Evolutionary conservation across 92 coral and sea anemone genomes (phyloP), one percentile per base, ranked within the genome.

Genomic region (Montipora capitata): DNA sequence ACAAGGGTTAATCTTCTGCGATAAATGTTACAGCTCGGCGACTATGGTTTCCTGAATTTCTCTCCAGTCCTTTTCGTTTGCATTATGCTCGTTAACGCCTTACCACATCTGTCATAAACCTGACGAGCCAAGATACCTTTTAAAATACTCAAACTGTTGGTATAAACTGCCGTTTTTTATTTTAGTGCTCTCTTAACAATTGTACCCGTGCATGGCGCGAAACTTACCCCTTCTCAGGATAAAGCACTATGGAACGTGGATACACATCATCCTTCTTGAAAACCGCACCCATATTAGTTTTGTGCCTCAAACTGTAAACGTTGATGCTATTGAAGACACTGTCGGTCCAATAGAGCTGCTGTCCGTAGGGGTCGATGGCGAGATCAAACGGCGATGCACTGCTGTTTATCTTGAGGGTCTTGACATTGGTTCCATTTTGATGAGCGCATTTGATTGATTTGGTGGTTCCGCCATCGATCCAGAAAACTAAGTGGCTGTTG

Each of bases 311-410:
- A 65, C 98, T 96, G 59, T 91, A 96, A 10, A 91, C 98, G 79
- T 96, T 96, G n/a, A 97, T 97, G 38, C 81, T 87, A 41, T 96
- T 91, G 11, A 88, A 63, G 2, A 35, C 87, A 44, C 75, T 85
- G 65, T 97, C 99, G 1, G 98, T 97, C 99, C 99, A 97, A 54
- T 77, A 96, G 72, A 97, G 61, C 83, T 96, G 99, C 58, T 88
- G 89, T 0, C 98, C 99, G 61, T 92, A 97, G 0, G 99, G 89
- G 59, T 97, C 99, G n/a, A 97, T 74, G 15, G 98, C 98, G 41
- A 97, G 85, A 82, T 96, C 99, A 56, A 54, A 89, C 0, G 99
- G 99, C 3, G 83, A 72, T 0, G 91, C 85, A 62, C 62, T 68
- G 3, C 45, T 71, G 7, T 75, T 91, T 7, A 84, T 44, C 3